Conservation (phyloP, 2,888 invertebrate species). For the Stegophylla sp. region DNA sequence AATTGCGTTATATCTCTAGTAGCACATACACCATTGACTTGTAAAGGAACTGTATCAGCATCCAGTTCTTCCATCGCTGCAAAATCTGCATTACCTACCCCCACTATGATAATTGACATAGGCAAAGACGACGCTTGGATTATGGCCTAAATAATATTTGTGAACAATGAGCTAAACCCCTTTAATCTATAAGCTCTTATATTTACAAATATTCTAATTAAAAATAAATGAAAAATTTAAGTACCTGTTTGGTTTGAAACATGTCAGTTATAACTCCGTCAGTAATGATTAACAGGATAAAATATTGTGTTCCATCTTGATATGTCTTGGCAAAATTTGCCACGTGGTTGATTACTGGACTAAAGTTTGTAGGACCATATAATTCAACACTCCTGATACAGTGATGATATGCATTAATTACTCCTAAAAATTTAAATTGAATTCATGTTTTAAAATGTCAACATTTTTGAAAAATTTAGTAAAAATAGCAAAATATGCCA, state of each 20-base stretch:
- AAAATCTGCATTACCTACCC: conserved; percentile 71
- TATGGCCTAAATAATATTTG: conserved; percentile 64
- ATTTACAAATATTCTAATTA: not conserved
- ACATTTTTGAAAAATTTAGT: too few species aligned
- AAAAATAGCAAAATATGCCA: too few species aligned
- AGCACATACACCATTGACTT: conserved; percentile 66
- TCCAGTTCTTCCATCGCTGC: conserved; percentile 71
- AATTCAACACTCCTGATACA: conserved; percentile 68
- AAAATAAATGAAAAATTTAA: not conserved
- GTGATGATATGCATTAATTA: conserved; percentile 67
- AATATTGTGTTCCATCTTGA: conserved; percentile 68
- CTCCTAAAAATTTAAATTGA: conserved; percentile 64
- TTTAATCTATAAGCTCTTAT: conserved; percentile 11
- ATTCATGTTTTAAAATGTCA: not conserved
- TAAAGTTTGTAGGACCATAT: conserved; percentile 71
- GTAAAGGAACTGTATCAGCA: conserved; percentile 66
- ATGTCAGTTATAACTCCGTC: conserved; percentile 72
- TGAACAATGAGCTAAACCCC: conserved; percentile 47
- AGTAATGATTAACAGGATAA: conserved; percentile 70
- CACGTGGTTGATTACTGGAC: conserved; percentile 69
- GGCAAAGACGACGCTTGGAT: conserved; percentile 68
- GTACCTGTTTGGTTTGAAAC: conserved; percentile 67
- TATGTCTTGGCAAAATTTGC: conserved; percentile 66
- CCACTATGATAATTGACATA: conserved; percentile 71
- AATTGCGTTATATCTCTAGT: conserved; percentile 70